Evolutionary conservation across 2,888 invertebrate species (phyloP).

Genomic region (Charanyca ferruginea): DNA sequence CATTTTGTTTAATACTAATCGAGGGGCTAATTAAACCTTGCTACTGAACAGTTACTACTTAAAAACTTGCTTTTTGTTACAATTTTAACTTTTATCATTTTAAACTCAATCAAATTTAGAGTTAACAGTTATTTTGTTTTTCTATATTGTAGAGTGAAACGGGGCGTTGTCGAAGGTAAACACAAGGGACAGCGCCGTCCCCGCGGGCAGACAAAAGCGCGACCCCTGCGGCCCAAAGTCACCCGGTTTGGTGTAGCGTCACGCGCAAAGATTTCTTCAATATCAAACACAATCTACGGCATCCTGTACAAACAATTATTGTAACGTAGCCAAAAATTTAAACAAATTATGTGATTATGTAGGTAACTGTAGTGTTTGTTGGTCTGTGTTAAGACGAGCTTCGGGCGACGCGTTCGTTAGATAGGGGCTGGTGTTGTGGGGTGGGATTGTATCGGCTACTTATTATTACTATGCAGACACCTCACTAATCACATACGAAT

Average conservation of each 20-base stretch:
- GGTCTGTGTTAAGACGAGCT: conserved; percentile 71
- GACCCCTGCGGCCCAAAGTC: conserved; percentile 74
- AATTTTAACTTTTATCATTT: conserved; percentile 23
- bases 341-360: conserved; percentile 64
- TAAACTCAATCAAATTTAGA: conserved; percentile 37
- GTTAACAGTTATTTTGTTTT: conserved; percentile 56
- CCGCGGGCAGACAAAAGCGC: conserved; percentile 76
- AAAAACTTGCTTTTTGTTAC: background rate
- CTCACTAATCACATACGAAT: conserved; percentile 74
- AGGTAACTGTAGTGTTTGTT: conserved; percentile 58
- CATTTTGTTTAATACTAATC: conserved; percentile 25
- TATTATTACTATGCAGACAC: conserved; percentile 83
- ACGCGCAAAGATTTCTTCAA: conserved; percentile 70
- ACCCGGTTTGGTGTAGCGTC: conserved; percentile 67
- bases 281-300: conserved; percentile 46
- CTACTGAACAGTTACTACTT: background rate
- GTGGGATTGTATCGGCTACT: conserved; percentile 80
- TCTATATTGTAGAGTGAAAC: conserved; percentile 70
- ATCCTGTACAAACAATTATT: conserved; percentile 31
- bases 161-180: conserved; percentile 79
- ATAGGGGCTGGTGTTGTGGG: conserved; percentile 71
- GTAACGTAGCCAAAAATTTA: conserved; percentile 62
- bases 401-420: conserved; percentile 74
- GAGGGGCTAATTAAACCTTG: background rate
- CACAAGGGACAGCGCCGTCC: conserved; percentile 74